phyloP scores from a whole-genome alignment of 2,888 invertebrate genomes.

The Nomada ferruginata region DNA sequence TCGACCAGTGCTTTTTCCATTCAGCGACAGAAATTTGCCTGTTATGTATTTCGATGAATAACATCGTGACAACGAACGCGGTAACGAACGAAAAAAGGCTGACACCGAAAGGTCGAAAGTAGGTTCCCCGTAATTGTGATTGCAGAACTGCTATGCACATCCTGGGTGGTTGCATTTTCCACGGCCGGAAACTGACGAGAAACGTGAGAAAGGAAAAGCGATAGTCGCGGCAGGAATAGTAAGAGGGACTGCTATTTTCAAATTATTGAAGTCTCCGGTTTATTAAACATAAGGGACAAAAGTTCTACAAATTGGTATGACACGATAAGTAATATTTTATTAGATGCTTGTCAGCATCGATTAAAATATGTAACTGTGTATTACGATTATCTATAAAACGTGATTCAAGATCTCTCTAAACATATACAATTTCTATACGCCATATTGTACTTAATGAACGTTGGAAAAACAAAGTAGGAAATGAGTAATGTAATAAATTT shows the following conservation, averaged over 20 bases:
- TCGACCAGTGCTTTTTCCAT: slow-evolving; percentile 17
- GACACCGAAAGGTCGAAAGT: slow-evolving; percentile 53
- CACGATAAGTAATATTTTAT: too few species aligned
- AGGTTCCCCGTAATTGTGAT: slow-evolving; percentile 49
- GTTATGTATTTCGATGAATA: slow-evolving; percentile 49
- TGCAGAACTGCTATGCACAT: slow-evolving; percentile 52
- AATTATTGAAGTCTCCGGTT: neutral
- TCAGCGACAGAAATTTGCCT: slow-evolving; percentile 28
- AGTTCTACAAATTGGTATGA: neutral
- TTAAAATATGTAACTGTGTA: too few species aligned
- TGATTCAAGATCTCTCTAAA: too few species aligned
- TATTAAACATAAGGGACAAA: neutral
- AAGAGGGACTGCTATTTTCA: slow-evolving; percentile 9
- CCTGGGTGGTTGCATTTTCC: slow-evolving; percentile 43
- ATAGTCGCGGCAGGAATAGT: neutral
- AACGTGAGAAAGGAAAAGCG: slow-evolving; percentile 28
- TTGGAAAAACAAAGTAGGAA: too few species aligned
- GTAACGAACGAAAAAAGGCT: slow-evolving; percentile 45
- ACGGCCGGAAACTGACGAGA: slow-evolving; percentile 38
- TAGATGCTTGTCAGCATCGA: too few species aligned
- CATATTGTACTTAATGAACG: too few species aligned
- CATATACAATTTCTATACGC: too few species aligned
- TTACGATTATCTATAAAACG: too few species aligned
- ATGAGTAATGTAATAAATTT: too few species aligned
- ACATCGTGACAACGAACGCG: slow-evolving; percentile 35